These are phyloP conservation scores for Brachionus angularis DNA, from an alignment of 1,140 invertebrate species.

Conservation along the genomic window DNA sequence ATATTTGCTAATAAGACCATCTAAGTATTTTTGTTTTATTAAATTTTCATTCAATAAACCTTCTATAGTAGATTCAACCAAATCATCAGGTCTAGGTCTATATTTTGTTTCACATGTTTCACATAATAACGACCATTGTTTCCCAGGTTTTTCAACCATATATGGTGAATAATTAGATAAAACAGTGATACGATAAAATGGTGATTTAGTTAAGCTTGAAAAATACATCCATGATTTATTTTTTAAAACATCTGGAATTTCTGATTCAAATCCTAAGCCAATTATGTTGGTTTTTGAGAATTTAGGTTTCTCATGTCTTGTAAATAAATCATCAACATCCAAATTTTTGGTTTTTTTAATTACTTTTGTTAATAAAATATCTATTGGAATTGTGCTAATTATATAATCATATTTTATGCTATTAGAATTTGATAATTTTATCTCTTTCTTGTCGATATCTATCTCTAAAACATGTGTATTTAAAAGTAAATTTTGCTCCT, in stretches of 20 bases:
- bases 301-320: background rate
- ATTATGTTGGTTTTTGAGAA: conserved; percentile 50
- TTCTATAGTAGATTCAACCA: conserved; percentile 5
- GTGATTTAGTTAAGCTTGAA: conserved; percentile 50
- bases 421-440: conserved; percentile 1
- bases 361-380: background rate
- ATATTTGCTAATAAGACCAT: conserved; percentile 1
- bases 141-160: conserved; percentile 37
- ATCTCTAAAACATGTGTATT: conserved; percentile 46
- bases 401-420: background rate
- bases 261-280: conserved; percentile 50
- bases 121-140: conserved; percentile 55
- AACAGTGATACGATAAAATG: conserved; percentile 54
- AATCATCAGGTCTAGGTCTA: conserved; percentile 45
- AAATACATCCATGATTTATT: conserved; percentile 54
- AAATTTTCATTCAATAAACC: conserved; percentile 22
- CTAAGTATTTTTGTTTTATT: background rate
- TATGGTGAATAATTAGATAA: conserved; percentile 45
- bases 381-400: conserved; percentile 1
- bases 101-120: conserved; percentile 49
- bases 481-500: conserved; percentile 50
- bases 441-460: conserved; percentile 21
- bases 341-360: background rate
- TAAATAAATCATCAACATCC: background rate
- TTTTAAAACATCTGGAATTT: conserved; percentile 49